Evolutionary conservation across 1,140 invertebrate genomes (phyloP), one percentile per base, ranked within the genome.

Genomic region (Heliconius nattereri): DNA sequence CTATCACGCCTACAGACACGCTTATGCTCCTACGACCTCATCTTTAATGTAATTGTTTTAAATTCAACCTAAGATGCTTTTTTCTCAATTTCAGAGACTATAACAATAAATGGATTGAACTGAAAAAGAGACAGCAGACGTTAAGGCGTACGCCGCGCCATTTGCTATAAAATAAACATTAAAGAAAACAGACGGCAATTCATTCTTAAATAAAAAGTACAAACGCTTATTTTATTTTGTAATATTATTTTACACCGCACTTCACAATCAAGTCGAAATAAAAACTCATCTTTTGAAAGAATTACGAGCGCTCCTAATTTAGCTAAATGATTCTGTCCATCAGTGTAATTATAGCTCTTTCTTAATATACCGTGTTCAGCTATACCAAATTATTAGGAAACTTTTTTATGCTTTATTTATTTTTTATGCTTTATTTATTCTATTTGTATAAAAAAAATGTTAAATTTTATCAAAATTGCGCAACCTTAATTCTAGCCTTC

Each of bases 141-240:
- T 23, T 26, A 74, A 57, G 45, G 74, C 26, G 54, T 45, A 71
- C 76, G 66, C 45, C 49, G 72, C 35, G 19, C 74, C 54, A 19
- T 52, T 77, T 74, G 78, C 73, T 74, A 78, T 81, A 83, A 79
- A 83, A 81, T 60, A 78, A 77, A 78, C 66, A 78, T 85, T 83
- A 83, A 66, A 84, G 82, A 82, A 76, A 81, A 75, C 75, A 82
- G 78, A 81, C 78, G 79, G 32, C 77, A 74, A 74, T 75, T 76
- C 73, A 77, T 79, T 66, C 71, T 73, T 32, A 32, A 32, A 32
- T 32, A 32, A 32, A 32, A 32, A 2, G 66, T 73, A 66, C 49
- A 73, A 71, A 80, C 74, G 45, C 71, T 71, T 77, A 49, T 73
- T 80, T 80, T 80, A 80, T 80, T 66, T 66, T 66, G 52, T 70